Evolutionary conservation across 2,888 invertebrate genomes (phyloP).

Genomic region (Metopia argyrocephala): DNA sequence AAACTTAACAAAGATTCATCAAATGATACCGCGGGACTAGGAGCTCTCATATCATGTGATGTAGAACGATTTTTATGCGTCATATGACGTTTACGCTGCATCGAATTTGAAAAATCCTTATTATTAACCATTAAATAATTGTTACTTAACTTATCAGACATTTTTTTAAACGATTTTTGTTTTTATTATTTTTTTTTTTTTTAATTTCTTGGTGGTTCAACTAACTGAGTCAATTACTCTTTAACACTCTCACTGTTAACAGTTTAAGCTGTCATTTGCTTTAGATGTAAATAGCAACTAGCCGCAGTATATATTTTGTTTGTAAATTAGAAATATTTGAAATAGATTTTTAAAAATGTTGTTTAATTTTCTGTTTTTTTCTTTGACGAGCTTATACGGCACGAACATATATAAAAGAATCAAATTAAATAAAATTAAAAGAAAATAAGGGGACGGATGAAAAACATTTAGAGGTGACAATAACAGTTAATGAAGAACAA

Average conservation of each 20-base stretch:
- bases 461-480: conserved; percentile 32
- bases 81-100: conserved; percentile 43
- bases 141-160: conserved; percentile 30
- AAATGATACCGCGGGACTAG: conserved; percentile 24
- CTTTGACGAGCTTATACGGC: conserved; percentile 10
- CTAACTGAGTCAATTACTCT: conserved; percentile 1
- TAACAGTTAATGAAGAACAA: conserved; percentile 3
- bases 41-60: conserved; percentile 53
- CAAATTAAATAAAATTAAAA: conserved; percentile 43
- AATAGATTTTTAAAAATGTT: conserved; percentile 26
- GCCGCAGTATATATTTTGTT: conserved; percentile 7
- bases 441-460: background rate
- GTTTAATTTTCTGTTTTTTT: background rate
- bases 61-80: conserved; percentile 53
- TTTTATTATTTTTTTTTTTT: background rate
- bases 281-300: conserved; percentile 48
- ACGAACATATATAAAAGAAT: conserved; percentile 39
- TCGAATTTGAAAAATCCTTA: conserved; percentile 63
- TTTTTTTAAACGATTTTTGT: conserved; percentile 22
- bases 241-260: background rate
- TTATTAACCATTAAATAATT: conserved; percentile 62
- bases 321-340: conserved; percentile 32
- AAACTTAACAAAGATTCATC: conserved; percentile 27
- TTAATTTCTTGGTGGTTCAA: background rate
- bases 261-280: conserved; percentile 52